Evolutionary conservation across 1,140 invertebrate species (phyloP).

Genomic region (Rhyzopertha dominica): DNA sequence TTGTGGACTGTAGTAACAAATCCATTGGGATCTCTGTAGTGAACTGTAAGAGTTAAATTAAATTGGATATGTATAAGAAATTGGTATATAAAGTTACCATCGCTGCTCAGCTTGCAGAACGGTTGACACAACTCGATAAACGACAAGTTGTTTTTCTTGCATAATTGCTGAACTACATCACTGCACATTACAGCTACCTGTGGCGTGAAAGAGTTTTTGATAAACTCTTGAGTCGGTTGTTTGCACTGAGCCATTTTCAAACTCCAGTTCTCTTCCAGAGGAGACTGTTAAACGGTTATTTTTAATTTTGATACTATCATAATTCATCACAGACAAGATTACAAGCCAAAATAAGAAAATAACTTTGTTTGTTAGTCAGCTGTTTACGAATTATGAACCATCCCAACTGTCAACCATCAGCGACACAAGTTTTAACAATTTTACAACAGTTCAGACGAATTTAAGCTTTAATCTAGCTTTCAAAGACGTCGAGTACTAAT

Average conservation of each 20-base stretch:
- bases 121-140: slow-evolving; percentile 89
- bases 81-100: slow-evolving; percentile 55
- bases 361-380: no score
- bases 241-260: slow-evolving; percentile 56
- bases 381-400: no score
- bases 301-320: no score
- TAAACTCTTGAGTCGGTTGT: slow-evolving; percentile 76
- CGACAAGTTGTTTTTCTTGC: slow-evolving; percentile 85
- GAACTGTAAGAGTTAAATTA: slow-evolving; percentile 52
- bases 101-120: slow-evolving; percentile 72
- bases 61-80: slow-evolving; percentile 18
- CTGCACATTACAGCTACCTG: slow-evolving; percentile 81
- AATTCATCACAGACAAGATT: no score
- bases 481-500: no score
- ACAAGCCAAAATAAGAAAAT: no score
- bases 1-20: slow-evolving; percentile 66
- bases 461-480: no score
- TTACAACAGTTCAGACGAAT: no score
- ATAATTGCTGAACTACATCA: slow-evolving; percentile 71
- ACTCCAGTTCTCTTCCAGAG: no score
- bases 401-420: no score
- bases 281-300: no score
- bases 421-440: no score
- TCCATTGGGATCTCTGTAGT: slow-evolving; percentile 79
- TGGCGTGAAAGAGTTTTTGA: slow-evolving; percentile 83